These are phyloP conservation scores for Chrysolina haemoptera DNA, from an alignment of 2,888 invertebrate species.

Conservation along the genomic window DNA sequence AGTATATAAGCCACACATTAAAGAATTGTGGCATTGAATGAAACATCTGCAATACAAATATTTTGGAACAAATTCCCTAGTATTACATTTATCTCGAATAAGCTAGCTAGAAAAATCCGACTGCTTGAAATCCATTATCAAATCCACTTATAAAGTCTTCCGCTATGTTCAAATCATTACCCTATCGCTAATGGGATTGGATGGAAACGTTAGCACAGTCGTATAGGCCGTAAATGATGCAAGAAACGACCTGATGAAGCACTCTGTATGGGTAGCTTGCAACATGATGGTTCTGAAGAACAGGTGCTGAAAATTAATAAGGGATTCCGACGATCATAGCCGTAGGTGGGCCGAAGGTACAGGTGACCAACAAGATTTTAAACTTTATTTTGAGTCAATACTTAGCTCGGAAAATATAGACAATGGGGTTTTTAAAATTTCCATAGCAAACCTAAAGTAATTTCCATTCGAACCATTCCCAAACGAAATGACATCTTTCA, in stretches of 20 bases:
- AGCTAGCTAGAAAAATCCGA: background rate
- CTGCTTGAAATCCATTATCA: background rate
- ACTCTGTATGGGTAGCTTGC: background rate
- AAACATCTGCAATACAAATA: no score
- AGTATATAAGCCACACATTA: no score
- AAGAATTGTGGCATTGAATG: no score
- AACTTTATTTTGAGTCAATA: background rate
- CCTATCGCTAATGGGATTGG: background rate
- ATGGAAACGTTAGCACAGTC: background rate
- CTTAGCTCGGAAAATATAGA: background rate
- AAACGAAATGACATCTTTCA: no score
- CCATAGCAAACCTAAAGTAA: no score
- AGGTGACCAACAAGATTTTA: background rate
- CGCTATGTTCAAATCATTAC: background rate
- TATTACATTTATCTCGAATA: no score
- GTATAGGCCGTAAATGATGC: background rate
- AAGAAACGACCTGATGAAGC: background rate
- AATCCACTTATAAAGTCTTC: background rate
- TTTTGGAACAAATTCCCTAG: no score
- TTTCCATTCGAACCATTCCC: no score
- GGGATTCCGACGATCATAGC: background rate
- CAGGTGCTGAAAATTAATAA: background rate
- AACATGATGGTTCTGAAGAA: background rate
- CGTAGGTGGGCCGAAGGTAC: background rate
- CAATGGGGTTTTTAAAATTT: no score